Evolutionary conservation across 2,113 vertebrate genomes (phyloP), one percentile per base, ranked within the genome.

Genomic region (Murina feae): DNA sequence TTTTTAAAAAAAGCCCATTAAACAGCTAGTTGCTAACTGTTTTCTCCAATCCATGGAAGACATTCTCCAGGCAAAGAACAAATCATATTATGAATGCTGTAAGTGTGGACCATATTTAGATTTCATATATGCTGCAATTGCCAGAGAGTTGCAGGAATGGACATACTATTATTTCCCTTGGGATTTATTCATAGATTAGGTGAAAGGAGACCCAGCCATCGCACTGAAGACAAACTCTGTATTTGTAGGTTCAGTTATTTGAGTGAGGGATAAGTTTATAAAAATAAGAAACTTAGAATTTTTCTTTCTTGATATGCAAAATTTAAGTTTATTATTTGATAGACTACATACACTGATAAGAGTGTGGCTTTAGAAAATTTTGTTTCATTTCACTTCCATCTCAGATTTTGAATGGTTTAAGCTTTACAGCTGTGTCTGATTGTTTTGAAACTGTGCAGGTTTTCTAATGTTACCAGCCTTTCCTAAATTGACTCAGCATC

Each of bases 101-200:
- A 78, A n/a, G 20, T 55, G 23, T 13, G 18, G 42, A 28, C 6
- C 21, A 69, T 82, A 7, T n/a, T 79, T 39, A 65, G n/a, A 79
- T 76, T 66, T 39, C 0, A 39, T 30, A 2, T 11, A 63, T 39
- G 4, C 2, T 32, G 2, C 11, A 5, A 0, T 79, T 87, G 2
- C 72, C 49, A 89, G 16, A 72, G 8, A 94, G 86, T 58, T 37
- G 6, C 21, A 74, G 60, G 79, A 60, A 25, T 5, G 32, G 20
- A 47, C 1, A 3, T 16, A 14, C 25, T 53, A 0, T 0, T 44
- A 0, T 55, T 68, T 53, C 20, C n/a, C n/a, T 21, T 76, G n/a
- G 5, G 72, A n/a, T 76, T 55, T 92, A 53, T 68, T 85, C 10
- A 2, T 37, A 14, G 55, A 95, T 69, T 28, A 65, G 10, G 20